A percentile compares a stretch with the other conserved stretches of the same genome.
These are phyloP conservation scores for Drosophila mettleri DNA, from an alignment of 2,888 invertebrate species.

Conservation along the genomic window DNA sequence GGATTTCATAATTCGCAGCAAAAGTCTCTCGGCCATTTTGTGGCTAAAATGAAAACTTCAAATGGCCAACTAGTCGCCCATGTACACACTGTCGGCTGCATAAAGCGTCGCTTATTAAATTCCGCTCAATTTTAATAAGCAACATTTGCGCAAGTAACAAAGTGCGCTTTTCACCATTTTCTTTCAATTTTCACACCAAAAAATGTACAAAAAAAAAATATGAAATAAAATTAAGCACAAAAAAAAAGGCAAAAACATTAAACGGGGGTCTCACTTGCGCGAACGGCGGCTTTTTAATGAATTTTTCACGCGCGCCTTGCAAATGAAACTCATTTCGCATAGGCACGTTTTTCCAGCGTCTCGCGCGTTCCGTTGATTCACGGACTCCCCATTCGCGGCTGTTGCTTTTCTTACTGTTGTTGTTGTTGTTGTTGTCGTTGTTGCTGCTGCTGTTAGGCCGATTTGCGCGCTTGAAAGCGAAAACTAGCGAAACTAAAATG, in stretches of 20 bases:
- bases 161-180: conserved; percentile 31
- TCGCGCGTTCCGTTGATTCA: conserved; percentile 30
- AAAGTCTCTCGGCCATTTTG: conserved; percentile 68
- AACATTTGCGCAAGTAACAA: conserved; percentile 44
- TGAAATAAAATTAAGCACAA: conserved; percentile 36
- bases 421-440: conserved; percentile 26
- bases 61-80: conserved; percentile 50
- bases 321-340: conserved; percentile 77
- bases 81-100: conserved; percentile 54
- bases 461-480: conserved; percentile 77
- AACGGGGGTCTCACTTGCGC: conserved; percentile 34
- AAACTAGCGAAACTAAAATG: conserved; percentile 79
- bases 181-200: conserved; percentile 1
- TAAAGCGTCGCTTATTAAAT: conserved; percentile 78
- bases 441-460: conserved; percentile 46
- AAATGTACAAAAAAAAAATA: conserved; percentile 24
- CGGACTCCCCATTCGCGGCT: conserved; percentile 19
- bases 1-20: conserved; percentile 66
- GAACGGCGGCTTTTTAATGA: conserved; percentile 72
- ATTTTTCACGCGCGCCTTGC: conserved; percentile 78
- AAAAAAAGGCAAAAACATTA: conserved; percentile 19
- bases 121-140: conserved; percentile 78
- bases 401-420: conserved; percentile 26
- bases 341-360: conserved; percentile 66
- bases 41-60: conserved; percentile 46